Evolutionary conservation across 2,888 invertebrate species (phyloP).

Genomic region (Tenthredo distinguenda): DNA sequence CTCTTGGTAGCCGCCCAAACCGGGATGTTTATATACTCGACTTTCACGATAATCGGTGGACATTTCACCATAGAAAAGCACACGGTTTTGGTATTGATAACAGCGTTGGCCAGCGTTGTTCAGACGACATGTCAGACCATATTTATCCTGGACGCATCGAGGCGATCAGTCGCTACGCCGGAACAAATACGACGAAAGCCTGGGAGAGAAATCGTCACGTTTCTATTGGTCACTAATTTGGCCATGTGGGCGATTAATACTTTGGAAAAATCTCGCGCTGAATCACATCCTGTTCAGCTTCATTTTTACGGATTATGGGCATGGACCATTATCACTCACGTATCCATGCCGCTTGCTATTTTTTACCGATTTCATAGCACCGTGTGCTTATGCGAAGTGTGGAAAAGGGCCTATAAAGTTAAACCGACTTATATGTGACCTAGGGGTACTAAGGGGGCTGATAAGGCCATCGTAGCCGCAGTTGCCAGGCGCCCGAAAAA

Average conservation of each 20-base stretch:
- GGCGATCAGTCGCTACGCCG: constrained; percentile 89
- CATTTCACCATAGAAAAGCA: constrained; percentile 92
- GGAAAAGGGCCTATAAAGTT: constrained; percentile 97
- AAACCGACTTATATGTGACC: constrained; percentile 91
- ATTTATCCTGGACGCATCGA: constrained; percentile 94
- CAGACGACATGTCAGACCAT: constrained; percentile 95
- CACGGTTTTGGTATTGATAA: constrained; percentile 89
- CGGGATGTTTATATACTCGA: constrained; percentile 96
- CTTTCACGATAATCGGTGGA: constrained; percentile 95
- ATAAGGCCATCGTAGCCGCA: constrained; percentile 51
- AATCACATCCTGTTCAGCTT: constrained; percentile 94
- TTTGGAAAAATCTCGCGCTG: constrained; percentile 93
- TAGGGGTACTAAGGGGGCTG: constrained; percentile 56
- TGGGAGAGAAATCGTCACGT: constrained; percentile 95
- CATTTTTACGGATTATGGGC: constrained; percentile 96
- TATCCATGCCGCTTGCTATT: constrained; percentile 94
- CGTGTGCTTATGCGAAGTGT: constrained; percentile 96
- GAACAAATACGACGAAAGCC: constrained; percentile 93
- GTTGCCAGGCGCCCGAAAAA: constrained; percentile 67
- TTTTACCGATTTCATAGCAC: constrained; percentile 98
- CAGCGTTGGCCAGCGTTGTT: constrained; percentile 90
- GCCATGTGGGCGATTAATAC: constrained; percentile 98
- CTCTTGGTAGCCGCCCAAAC: constrained; percentile 95
- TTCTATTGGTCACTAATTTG: constrained; percentile 92
- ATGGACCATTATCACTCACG: constrained; percentile 97